Base-by-base conservation (phyloP, 2,888 invertebrate genomes). In the Coenonympha glycerion region DNA sequence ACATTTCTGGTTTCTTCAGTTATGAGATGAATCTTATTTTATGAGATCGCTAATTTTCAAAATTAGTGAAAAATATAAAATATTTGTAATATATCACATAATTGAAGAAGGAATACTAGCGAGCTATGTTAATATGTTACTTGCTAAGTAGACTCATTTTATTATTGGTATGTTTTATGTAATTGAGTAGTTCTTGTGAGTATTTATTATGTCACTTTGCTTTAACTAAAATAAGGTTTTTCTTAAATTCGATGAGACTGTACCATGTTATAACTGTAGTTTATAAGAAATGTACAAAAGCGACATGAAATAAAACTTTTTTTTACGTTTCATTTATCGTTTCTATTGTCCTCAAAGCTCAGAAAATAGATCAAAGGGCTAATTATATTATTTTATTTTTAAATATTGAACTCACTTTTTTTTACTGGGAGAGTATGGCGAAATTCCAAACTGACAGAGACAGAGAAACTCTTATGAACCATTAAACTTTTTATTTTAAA, bases 271-370 rank as follows among this genome's bases (percentile, higher is more conserved):
- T 45, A 34, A 60, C 31, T 53, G 57, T 60, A 63, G 62, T 63
- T 47, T 13, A 30, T 55, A 49, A 55, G 79, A 73, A 69, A 78
- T 81, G 83, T 84, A 83, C 83, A 85, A 84, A 78, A 73, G 61
- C 68, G 19, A 66, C 71, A 72, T 68, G 69, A 64, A 72, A 71
- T 72, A 73, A 75, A 76, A 60, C 19, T 52, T 44, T 22, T n/a
- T 47, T 52, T 37, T 63, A 66, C 52, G 33, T 44, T 47, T 30
- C 45, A 37, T 39, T 22, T 39, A 6, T 16, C 37, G 2, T 51
- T 18, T 22, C 39, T 31, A 33, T 15, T 15, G 11, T 11, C 28
- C 11, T 11, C 28, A n/a, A n/a, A n/a, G n/a, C n/a, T n/a, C n/a
- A n/a, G n/a, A n/a, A n/a, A n/a, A n/a, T n/a, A n/a, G n/a, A n/a